Conservation (phyloP, 2,888 invertebrate genomes). For the Xanthorhoe spadicearia region DNA sequence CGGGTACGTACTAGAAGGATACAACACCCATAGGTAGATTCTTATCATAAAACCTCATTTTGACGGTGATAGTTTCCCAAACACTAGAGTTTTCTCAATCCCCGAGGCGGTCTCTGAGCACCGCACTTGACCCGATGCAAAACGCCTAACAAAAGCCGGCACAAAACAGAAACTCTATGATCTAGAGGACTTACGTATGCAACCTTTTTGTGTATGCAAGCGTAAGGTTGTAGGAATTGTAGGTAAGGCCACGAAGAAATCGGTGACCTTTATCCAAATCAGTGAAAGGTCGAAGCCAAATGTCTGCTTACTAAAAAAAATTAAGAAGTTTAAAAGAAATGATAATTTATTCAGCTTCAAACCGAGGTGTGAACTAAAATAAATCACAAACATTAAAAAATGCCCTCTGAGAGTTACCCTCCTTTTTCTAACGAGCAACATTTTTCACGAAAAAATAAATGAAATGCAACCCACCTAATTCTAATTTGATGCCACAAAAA, state of each 20-base stretch:
- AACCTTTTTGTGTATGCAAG: slow-evolving; percentile 27
- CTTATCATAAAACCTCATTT: neutral
- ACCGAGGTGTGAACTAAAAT: neutral
- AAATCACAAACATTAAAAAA: neutral
- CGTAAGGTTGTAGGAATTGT: slow-evolving; percentile 13
- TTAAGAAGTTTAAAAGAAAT: no score
- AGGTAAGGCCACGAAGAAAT: neutral
- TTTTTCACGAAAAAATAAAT: slow-evolving; percentile 17
- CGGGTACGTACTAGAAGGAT: no score
- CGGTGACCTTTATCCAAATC: neutral
- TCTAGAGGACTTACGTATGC: slow-evolving; percentile 36
- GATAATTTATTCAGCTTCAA: neutral
- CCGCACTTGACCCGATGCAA: slow-evolving; percentile 76
- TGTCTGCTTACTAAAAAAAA: no score
- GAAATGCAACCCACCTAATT: slow-evolving; percentile 21
- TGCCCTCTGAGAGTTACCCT: neutral
- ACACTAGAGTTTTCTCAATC: slow-evolving; percentile 39
- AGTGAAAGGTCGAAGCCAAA: no score
- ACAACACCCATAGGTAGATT: no score
- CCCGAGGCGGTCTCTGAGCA: slow-evolving; percentile 64
- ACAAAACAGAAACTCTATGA: slow-evolving; percentile 53
- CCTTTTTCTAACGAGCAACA: slow-evolving; percentile 9
- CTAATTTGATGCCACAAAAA: slow-evolving; percentile 36
- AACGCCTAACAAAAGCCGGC: slow-evolving; percentile 65
- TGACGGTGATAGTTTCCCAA: neutral